These are phyloP conservation scores for Araneus ventricosus DNA, from an alignment of 1,140 invertebrate species.

Conservation along the genomic window DNA sequence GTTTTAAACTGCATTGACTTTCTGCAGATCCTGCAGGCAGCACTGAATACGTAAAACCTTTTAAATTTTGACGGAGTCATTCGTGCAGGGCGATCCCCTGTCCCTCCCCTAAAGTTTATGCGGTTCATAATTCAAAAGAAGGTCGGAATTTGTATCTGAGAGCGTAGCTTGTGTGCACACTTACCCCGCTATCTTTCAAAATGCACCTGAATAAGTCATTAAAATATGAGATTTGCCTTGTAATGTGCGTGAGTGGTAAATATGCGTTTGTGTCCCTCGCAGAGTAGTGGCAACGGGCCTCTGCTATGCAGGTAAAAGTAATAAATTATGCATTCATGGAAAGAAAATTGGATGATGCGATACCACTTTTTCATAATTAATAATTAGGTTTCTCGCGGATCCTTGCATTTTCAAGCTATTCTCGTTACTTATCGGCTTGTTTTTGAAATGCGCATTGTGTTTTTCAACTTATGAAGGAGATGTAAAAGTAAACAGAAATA, in stretches of 20 bases:
- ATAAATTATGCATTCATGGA: constrained; percentile 64
- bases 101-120: not conserved
- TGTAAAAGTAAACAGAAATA: not conserved
- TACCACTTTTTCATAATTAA: constrained; percentile 65
- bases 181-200: constrained; percentile 32
- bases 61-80: constrained; percentile 24
- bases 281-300: not conserved
- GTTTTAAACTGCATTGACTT: constrained; percentile 12
- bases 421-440: not conserved
- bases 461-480: not conserved
- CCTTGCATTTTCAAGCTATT: not conserved
- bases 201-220: constrained; percentile 49
- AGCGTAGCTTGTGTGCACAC: not conserved
- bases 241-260: constrained; percentile 61
- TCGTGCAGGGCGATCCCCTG: not conserved
- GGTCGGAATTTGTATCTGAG: not conserved
- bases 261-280: constrained; percentile 14
- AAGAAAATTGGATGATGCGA: constrained; percentile 61
- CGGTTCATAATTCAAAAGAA: constrained; percentile 34
- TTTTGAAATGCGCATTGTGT: not conserved
- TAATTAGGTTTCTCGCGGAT: constrained; percentile 39
- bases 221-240: constrained; percentile 28
- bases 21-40: not conserved
- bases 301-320: not conserved
- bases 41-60: constrained; percentile 28